phyloP scores from a whole-genome alignment of 2,797 vertebrate genomes.

The Dromococcyx pavoninus region DNA sequence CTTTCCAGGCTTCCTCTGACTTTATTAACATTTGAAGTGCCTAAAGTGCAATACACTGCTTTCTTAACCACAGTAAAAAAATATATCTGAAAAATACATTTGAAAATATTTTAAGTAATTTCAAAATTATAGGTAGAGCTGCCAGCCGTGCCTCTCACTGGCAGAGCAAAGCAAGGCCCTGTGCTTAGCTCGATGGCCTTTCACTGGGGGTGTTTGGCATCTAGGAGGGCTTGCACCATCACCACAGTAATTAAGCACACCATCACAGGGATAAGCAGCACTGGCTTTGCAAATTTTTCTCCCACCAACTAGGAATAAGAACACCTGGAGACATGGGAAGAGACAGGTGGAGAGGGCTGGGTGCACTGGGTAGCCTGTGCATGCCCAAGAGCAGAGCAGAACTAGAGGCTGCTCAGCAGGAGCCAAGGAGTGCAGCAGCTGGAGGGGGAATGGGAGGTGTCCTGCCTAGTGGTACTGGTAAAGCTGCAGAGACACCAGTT shows the following conservation, averaged over 20 bases:
- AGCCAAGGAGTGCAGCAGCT: neutral
- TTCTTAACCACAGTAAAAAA: neutral
- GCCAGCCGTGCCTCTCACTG: neutral
- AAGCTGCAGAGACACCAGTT: neutral
- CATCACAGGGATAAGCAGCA: neutral
- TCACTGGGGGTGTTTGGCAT: neutral
- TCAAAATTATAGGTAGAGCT: neutral
- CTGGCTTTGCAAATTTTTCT: neutral
- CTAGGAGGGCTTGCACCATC: neutral
- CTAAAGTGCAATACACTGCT: neutral
- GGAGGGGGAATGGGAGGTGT: neutral
- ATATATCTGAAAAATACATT: neutral
- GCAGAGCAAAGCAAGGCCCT: neutral
- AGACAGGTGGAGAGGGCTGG: neutral
- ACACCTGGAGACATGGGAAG: neutral
- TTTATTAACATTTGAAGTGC: slow-evolving; percentile 17
- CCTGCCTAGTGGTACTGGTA: neutral
- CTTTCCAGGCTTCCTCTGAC: slow-evolving; percentile 47
- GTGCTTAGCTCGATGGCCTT: neutral
- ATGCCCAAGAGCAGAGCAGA: neutral
- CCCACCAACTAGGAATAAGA: neutral
- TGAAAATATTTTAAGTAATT: neutral
- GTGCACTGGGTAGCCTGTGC: neutral
- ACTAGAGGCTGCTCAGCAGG: neutral
- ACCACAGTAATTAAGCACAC: neutral